Conservation (phyloP, 1,140 invertebrate species). For the Chrysoperla carnea region DNA sequence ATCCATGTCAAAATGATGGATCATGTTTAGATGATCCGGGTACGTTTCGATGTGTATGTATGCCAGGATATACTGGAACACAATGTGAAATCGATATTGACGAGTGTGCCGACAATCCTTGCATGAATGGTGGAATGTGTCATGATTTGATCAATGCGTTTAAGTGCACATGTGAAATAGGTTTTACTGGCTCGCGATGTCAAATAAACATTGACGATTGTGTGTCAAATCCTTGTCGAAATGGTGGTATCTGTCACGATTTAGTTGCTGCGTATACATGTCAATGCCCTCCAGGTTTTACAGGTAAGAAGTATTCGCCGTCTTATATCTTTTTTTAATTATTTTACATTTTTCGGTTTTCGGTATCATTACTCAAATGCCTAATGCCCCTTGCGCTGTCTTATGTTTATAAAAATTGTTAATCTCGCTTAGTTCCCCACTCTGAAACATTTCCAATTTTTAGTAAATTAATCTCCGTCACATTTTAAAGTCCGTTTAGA, state of each 20-base stretch:
- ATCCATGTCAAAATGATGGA: conserved; percentile 86
- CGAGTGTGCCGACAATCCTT: conserved; percentile 76
- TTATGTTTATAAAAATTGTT: too few relatives aligned
- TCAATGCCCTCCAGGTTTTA: conserved; percentile 72
- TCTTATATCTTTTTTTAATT: not conserved
- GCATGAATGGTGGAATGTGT: conserved; percentile 70
- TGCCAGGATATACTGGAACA: conserved; percentile 85
- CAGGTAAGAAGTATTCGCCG: conserved; percentile 29
- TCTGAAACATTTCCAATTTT: too few relatives aligned
- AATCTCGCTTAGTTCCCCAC: too few relatives aligned
- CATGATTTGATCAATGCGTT: conserved; percentile 76
- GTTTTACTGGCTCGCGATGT: conserved; percentile 70
- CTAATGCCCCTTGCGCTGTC: too few relatives aligned
- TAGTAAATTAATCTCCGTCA: too few relatives aligned
- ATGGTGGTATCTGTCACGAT: conserved; percentile 74
- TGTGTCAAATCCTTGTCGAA: conserved; percentile 63
- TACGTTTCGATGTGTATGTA: conserved; percentile 86
- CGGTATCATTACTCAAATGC: not conserved
- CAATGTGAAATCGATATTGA: conserved; percentile 86
- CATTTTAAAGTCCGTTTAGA: too few relatives aligned
- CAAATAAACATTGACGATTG: conserved; percentile 87
- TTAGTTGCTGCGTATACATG: conserved; percentile 72
- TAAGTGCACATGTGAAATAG: conserved; percentile 66
- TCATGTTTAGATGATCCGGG: conserved; percentile 90
- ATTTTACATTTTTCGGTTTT: not conserved